These are phyloP conservation scores for Caenorhabditis brenneri DNA, from an alignment of 1,140 invertebrate species.

Conservation along the genomic window DNA sequence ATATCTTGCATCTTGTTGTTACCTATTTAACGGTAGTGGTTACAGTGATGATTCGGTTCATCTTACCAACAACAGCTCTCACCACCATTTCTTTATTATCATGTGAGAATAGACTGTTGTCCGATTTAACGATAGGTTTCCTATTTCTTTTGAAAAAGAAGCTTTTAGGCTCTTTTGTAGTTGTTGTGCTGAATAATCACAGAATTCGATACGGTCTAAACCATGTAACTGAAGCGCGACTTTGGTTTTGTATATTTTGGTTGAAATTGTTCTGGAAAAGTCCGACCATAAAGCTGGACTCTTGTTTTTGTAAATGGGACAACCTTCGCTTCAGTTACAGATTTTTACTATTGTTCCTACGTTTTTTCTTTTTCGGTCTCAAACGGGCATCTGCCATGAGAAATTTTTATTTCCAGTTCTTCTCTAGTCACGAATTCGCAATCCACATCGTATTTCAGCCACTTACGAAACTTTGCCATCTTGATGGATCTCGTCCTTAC, in stretches of 20 bases:
- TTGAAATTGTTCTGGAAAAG: too few relatives aligned
- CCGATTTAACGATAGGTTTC: not conserved
- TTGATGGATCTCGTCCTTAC: not conserved
- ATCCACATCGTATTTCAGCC: conserved; percentile 21
- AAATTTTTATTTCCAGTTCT: conserved; percentile 4
- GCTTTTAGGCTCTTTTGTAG: not conserved
- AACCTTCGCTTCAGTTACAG: not conserved
- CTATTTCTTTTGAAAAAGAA: conserved; percentile 1
- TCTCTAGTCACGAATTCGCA: not conserved
- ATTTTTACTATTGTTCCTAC: too few relatives aligned
- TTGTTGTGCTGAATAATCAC: not conserved
- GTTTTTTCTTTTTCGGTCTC: not conserved
- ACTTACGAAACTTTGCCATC: conserved; percentile 18
- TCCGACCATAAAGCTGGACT: too few relatives aligned
- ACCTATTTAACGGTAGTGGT: not conserved
- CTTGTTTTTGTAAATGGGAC: too few relatives aligned
- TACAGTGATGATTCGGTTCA: not conserved
- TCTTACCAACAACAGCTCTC: conserved; percentile 6
- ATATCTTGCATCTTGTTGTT: conserved; percentile 23
- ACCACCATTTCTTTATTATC: not conserved
- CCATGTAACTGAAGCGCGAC: too few relatives aligned
- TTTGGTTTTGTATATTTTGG: too few relatives aligned
- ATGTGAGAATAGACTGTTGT: not conserved
- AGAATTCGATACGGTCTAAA: too few relatives aligned
- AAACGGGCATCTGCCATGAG: not conserved